Conservation (phyloP, 2,113 vertebrate species). For the Myanophis thanlyinensis region DNA sequence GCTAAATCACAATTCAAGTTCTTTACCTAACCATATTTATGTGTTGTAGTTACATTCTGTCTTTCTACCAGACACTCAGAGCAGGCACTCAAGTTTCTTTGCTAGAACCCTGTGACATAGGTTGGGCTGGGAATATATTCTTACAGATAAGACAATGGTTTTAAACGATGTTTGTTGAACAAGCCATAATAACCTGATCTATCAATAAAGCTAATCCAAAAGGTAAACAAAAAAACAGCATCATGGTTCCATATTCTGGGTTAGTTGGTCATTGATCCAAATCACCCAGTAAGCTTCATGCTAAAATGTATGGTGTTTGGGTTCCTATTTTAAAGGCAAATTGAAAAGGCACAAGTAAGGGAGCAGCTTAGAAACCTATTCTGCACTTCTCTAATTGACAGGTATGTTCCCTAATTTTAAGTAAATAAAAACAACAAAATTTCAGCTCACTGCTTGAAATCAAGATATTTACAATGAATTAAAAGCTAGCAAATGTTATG, state of each 20-base stretch:
- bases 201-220: neutral
- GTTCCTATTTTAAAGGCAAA: neutral
- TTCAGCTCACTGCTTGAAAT: neutral
- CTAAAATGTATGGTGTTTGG: no score
- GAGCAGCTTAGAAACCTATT: neutral
- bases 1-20: neutral
- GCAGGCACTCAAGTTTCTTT: neutral
- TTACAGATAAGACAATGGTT: neutral
- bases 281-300: neutral
- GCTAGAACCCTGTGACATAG: neutral
- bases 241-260: neutral
- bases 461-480: neutral
- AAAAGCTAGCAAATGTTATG: constrained; percentile 47
- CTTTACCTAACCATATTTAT: neutral
- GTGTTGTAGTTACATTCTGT: neutral
- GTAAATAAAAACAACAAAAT: neutral
- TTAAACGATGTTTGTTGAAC: neutral
- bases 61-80: neutral
- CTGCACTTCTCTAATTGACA: neutral
- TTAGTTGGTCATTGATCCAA: neutral
- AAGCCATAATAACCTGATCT: neutral
- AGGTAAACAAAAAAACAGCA: neutral
- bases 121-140: neutral
- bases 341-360: neutral
- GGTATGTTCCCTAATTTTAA: neutral